These are phyloP conservation scores for Holacanthus passer DNA, from an alignment of 2,113 vertebrate species.

Conservation along the genomic window DNA sequence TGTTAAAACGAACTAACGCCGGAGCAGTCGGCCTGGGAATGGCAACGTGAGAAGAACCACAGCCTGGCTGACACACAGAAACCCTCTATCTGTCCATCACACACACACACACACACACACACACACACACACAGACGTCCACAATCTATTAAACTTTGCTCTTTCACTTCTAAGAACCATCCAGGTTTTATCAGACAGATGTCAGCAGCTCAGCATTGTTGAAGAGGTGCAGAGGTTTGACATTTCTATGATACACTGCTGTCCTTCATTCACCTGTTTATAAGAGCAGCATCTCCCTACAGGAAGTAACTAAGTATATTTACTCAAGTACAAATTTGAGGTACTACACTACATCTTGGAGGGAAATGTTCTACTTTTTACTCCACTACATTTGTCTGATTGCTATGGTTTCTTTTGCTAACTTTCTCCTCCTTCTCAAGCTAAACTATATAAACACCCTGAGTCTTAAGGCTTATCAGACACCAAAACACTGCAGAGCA, in stretches of 20 bases:
- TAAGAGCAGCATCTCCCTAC: constrained; percentile 14
- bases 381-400: no score
- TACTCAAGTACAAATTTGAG: no score
- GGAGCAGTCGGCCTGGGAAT: constrained; percentile 19
- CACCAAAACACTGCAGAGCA: background rate
- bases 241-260: background rate
- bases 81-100: background rate
- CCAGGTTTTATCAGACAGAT: constrained; percentile 12
- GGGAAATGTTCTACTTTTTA: no score
- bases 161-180: background rate
- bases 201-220: constrained; percentile 7
- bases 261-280: constrained; percentile 11
- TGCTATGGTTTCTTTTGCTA: no score
- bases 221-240: constrained; percentile 16
- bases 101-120: background rate
- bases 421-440: no score
- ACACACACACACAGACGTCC: constrained; percentile 1
- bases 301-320: background rate
- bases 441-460: no score
- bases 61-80: constrained; percentile 7
- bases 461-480: background rate
- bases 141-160: constrained; percentile 6
- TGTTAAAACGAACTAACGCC: constrained; percentile 25
- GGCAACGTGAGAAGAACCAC: constrained; percentile 16
- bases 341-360: no score